Conservation (phyloP, 2,113 vertebrate genomes). For the Stomatorhinus ivindoensis region DNA sequence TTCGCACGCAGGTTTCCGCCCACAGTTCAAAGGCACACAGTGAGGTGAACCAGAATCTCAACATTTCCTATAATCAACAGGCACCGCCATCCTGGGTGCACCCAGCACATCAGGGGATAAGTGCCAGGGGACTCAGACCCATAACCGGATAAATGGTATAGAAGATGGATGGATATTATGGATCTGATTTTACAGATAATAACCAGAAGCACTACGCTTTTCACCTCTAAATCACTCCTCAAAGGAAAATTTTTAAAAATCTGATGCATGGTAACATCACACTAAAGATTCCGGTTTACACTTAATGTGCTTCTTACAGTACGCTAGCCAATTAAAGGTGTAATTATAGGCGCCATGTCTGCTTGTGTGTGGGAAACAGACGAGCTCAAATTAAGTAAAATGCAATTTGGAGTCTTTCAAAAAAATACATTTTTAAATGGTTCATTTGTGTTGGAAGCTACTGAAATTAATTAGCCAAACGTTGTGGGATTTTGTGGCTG, state of each 20-base stretch:
- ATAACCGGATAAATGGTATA: not conserved
- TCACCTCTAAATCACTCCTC: not conserved
- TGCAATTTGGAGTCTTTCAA: not conserved
- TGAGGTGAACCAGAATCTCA: not conserved
- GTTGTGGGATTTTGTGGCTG: not conserved
- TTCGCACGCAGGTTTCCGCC: not conserved
- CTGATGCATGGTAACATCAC: not conserved
- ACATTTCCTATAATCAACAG: not conserved
- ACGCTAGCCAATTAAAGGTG: not conserved
- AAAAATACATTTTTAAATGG: not conserved
- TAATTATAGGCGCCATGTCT: not conserved
- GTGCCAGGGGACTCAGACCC: not conserved
- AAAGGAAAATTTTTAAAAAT: not conserved
- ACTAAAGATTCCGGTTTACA: not conserved
- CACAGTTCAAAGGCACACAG: not conserved
- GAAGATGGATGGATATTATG: not conserved
- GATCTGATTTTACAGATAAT: not conserved
- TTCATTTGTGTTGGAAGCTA: not conserved
- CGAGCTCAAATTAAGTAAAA: not conserved
- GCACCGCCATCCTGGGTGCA: not conserved
- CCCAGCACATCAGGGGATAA: not conserved
- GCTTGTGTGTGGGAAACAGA: not conserved
- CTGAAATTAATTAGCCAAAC: not conserved
- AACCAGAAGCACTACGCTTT: not conserved
- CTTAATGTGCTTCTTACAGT: not conserved